phyloP scores from a whole-genome alignment of 1,140 invertebrate genomes.

The Drosophila sturtevanti region DNA sequence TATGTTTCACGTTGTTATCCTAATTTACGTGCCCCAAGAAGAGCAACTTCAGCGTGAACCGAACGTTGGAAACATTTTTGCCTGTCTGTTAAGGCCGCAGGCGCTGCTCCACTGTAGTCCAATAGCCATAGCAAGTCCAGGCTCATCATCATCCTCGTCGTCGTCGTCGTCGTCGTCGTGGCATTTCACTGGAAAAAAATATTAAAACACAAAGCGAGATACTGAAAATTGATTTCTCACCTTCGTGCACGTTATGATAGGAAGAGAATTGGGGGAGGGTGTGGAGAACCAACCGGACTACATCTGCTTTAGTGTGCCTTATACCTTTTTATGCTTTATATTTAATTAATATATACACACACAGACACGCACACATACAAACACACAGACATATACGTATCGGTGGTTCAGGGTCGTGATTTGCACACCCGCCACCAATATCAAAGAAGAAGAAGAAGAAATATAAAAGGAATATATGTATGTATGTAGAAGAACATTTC shows the following conservation, averaged over 20 bases:
- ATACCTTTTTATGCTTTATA: conserved; percentile 51
- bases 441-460: background rate
- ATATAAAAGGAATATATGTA: background rate
- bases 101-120: conserved; percentile 9
- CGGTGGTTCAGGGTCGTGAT: conserved; percentile 52
- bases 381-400: conserved; percentile 17
- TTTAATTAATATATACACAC: conserved; percentile 74
- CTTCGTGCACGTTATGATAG: conserved; percentile 75
- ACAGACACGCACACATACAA: conserved; percentile 1
- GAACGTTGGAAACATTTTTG: conserved; percentile 5
- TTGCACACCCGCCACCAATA: conserved; percentile 39
- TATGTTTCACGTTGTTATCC: conserved; percentile 81
- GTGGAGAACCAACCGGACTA: conserved; percentile 8
- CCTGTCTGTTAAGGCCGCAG: conserved; percentile 48
- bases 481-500: conserved; percentile 45
- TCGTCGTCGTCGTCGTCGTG: conserved; percentile 32
- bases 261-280: conserved; percentile 5
- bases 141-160: conserved; percentile 39
- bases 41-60: conserved; percentile 10
- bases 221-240: conserved; percentile 81
- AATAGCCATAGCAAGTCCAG: conserved; percentile 10
- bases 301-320: conserved; percentile 14
- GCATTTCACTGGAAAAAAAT: conserved; percentile 80
- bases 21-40: conserved; percentile 77
- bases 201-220: conserved; percentile 76